These are phyloP conservation scores for Trogon melanurus DNA, from an alignment of 2,113 vertebrate genomes.

Conservation along the genomic window DNA sequence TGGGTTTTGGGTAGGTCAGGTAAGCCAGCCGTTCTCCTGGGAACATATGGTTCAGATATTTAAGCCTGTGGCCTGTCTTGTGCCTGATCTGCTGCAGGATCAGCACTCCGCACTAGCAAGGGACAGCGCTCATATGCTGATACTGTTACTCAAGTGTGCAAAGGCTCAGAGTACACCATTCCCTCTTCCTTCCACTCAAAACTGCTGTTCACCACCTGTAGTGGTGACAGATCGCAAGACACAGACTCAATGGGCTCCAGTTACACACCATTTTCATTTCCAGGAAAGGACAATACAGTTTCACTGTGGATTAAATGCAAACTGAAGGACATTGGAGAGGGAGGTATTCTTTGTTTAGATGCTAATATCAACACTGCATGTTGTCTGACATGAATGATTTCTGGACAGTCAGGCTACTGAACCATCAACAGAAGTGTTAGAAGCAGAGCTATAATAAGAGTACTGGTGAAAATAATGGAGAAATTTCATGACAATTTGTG, in stretches of 20 bases:
- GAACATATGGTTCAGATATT: background rate
- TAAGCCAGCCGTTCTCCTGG: background rate
- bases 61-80: accelerated
- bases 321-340: background rate
- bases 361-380: background rate
- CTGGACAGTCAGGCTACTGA: background rate
- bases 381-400: background rate
- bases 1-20: background rate
- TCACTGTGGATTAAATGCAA: background rate
- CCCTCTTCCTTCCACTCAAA: background rate
- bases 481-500: background rate
- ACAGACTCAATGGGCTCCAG: background rate
- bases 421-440: background rate
- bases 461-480: background rate
- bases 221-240: background rate
- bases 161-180: background rate
- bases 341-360: background rate
- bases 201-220: background rate
- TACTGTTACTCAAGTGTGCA: background rate
- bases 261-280: background rate
- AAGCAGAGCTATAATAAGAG: background rate
- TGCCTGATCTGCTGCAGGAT: background rate
- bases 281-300: background rate
- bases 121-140: background rate
- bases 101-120: accelerated